Percentiles rank a stretch among this genome's conserved stretches.
These are phyloP conservation scores for Atrina japonica DNA, from an alignment of 2,888 invertebrate species.

Conservation along the genomic window DNA sequence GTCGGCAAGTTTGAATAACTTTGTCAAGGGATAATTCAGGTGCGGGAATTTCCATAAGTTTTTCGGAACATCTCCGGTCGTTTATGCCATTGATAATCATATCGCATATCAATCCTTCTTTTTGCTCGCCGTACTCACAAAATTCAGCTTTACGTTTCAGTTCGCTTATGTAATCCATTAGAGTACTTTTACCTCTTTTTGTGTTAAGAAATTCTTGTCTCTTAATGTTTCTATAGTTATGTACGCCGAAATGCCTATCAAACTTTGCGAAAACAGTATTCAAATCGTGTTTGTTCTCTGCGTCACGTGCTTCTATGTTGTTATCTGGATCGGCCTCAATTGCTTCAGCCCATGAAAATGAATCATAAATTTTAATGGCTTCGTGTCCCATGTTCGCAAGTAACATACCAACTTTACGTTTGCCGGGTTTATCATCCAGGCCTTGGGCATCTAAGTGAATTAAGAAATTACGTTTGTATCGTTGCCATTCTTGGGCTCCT, in stretches of 20 bases:
- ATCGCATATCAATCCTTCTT: conserved; percentile 44
- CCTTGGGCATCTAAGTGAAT: conserved; percentile 42
- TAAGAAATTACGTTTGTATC: conserved; percentile 38
- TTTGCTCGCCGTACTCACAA: conserved; percentile 50
- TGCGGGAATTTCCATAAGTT: conserved; percentile 43
- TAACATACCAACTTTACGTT: conserved; percentile 36
- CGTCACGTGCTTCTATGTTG: conserved; percentile 14
- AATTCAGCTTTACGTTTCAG: conserved; percentile 43
- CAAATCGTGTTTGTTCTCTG: conserved; percentile 41
- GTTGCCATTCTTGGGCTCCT: conserved; percentile 43
- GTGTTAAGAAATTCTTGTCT: conserved; percentile 46
- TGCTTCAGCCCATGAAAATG: conserved; percentile 38
- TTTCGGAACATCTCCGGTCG: conserved; percentile 40
- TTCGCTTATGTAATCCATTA: conserved; percentile 44
- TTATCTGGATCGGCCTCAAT: conserved; percentile 27
- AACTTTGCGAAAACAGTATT: conserved; percentile 43
- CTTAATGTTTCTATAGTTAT: conserved; percentile 47
- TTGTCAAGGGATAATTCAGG: conserved; percentile 30
- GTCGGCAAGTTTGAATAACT: conserved; percentile 40
- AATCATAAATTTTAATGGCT: conserved; percentile 43
- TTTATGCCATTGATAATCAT: conserved; percentile 48
- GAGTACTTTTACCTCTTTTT: conserved; percentile 31
- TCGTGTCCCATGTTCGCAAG: conserved; percentile 42
- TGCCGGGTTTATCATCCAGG: conserved; percentile 39
- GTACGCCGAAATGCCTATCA: conserved; percentile 48